Evolutionary conservation across 2,113 vertebrate species (phyloP).

Genomic region (Irena cyanogastra): DNA sequence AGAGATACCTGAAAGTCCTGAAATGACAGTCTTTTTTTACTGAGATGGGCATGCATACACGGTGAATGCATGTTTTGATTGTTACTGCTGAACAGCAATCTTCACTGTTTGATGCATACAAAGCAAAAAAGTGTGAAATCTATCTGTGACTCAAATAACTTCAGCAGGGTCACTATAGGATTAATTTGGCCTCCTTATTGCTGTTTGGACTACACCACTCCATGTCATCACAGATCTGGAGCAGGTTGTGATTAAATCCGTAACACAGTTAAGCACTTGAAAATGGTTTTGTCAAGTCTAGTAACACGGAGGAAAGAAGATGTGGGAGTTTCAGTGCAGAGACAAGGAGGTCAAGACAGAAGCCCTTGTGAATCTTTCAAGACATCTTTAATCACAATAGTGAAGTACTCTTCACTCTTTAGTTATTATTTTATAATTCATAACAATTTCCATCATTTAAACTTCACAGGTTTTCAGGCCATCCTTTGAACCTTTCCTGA

Average conservation of each 20-base stretch:
- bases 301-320: background rate
- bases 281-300: background rate
- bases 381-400: background rate
- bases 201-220: background rate
- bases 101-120: background rate
- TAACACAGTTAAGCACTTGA: background rate
- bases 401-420: background rate
- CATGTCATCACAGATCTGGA: background rate
- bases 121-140: background rate
- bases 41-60: fast-evolving
- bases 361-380: background rate
- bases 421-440: background rate
- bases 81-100: background rate
- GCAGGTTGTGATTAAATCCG: background rate
- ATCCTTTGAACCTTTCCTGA: background rate
- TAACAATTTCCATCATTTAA: background rate
- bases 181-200: background rate
- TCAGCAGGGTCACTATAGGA: background rate
- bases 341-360: background rate
- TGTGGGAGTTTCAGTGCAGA: background rate
- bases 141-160: background rate
- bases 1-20: background rate
- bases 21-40: background rate
- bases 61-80: background rate
- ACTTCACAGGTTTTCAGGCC: background rate